These are phyloP conservation scores for Agriopis leucophaearia DNA, from an alignment of 2,888 invertebrate species.

Conservation along the genomic window DNA sequence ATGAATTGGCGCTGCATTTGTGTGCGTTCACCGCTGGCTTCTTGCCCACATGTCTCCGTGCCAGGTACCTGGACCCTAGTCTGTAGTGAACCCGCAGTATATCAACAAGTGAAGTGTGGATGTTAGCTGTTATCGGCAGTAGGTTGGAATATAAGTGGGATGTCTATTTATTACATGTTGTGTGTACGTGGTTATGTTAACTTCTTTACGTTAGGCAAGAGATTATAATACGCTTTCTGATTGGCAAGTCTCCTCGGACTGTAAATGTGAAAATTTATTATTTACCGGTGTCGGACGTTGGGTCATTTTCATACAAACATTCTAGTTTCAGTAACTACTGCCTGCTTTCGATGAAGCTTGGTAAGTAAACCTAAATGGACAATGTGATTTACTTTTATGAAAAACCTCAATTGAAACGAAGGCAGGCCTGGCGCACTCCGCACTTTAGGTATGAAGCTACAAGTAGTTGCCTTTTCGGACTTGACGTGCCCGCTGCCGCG, in stretches of 20 bases:
- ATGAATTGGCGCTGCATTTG: constrained; percentile 32
- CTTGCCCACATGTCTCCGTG: not conserved
- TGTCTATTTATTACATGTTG: constrained; percentile 49
- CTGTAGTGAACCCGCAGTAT: constrained; percentile 22
- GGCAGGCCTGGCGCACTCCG: no score
- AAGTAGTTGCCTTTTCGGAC: no score
- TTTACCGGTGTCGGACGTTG: no score
- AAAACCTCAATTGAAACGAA: no score
- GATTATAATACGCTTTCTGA: constrained; percentile 37
- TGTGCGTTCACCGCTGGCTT: constrained; percentile 19
- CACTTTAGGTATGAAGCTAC: no score
- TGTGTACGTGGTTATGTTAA: constrained; percentile 43
- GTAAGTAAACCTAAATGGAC: no score
- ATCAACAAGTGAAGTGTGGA: constrained; percentile 6
- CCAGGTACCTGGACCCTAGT: no score
- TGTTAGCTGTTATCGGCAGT: constrained; percentile 15
- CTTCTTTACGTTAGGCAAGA: constrained; percentile 36
- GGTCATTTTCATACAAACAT: no score
- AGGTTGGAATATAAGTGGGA: constrained; percentile 38
- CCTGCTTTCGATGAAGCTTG: no score
- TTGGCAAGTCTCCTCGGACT: constrained; percentile 18
- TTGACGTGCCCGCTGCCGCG: no score
- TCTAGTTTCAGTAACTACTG: no score
- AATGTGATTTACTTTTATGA: no score
- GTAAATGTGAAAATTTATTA: constrained; percentile 11